A percentile compares a stretch with the other conserved stretches of the same genome.
phyloP scores from a whole-genome alignment of 2,888 invertebrate genomes.

The Gnatocerus cornutus region DNA sequence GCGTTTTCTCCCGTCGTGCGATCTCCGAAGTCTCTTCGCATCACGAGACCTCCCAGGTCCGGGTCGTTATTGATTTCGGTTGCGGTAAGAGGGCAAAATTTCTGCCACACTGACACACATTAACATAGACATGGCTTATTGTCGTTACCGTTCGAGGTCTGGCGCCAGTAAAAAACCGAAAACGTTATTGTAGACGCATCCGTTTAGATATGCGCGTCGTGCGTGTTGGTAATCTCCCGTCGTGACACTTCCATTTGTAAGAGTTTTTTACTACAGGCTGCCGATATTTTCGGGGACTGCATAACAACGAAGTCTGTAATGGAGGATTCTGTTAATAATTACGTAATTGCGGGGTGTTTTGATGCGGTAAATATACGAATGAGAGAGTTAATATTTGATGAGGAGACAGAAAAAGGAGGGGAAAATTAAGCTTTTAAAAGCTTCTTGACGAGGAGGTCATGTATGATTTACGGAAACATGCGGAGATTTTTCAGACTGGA shows the following conservation, averaged over 20 bases:
- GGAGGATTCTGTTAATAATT: conserved; percentile 27
- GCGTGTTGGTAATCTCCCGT: conserved; percentile 44
- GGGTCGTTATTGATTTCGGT: conserved; percentile 62
- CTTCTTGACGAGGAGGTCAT: conserved; percentile 16
- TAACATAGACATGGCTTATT: conserved; percentile 61
- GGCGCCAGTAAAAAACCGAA: conserved; percentile 31
- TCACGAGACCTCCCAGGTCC: conserved; percentile 26
- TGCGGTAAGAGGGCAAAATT: conserved; percentile 56
- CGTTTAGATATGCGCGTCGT: conserved; percentile 42
- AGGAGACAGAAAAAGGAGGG: background rate
- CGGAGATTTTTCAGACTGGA: conserved; percentile 2
- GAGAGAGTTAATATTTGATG: conserved; percentile 24
- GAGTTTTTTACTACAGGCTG: conserved; percentile 35
- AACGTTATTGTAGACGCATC: conserved; percentile 46
- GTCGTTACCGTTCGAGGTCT: conserved; percentile 24
- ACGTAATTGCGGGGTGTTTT: conserved; percentile 41
- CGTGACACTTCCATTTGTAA: conserved; percentile 47
- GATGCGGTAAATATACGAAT: background rate
- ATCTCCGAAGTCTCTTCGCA: conserved; percentile 13
- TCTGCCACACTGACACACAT: conserved; percentile 61
- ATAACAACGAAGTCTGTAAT: conserved; percentile 9
- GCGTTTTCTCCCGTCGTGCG: background rate
- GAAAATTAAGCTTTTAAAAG: conserved; percentile 26
- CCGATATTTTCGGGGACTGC: conserved; percentile 17
- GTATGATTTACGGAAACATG: conserved; percentile 32